Conservation (phyloP, 1,140 invertebrate genomes). For the Drosophila lacteicornis region DNA sequence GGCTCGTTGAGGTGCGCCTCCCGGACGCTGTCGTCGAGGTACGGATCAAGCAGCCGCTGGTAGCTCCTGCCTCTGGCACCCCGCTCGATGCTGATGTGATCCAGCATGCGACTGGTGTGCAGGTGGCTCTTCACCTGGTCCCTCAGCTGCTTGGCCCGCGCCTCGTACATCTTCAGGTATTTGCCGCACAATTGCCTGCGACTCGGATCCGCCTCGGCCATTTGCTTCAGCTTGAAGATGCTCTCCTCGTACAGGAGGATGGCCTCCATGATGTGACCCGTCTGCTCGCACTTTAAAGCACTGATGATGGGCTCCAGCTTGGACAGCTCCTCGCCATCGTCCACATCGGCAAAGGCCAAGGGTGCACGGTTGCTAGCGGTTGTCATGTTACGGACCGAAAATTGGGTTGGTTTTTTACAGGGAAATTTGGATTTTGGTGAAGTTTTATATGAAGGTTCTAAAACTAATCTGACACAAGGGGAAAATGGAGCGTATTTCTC, state of each 20-base stretch:
- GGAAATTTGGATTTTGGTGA: conserved; percentile 11
- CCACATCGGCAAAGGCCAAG: conserved; percentile 15
- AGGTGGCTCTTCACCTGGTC: conserved; percentile 72
- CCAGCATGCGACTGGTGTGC: conserved; percentile 60
- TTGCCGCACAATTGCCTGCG: conserved; percentile 54
- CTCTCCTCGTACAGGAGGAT: conserved; percentile 73
- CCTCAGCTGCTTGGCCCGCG: conserved; percentile 55
- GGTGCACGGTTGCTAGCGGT: conserved; percentile 4
- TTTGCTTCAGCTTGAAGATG: conserved; percentile 60
- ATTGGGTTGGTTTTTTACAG: not conserved
- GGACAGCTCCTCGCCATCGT: conserved; percentile 50
- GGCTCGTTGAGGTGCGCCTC: conserved; percentile 76
- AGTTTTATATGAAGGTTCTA: conserved; percentile 3
- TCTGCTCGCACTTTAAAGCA: conserved; percentile 68
- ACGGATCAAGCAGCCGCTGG: conserved; percentile 68
- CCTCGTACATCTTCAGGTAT: conserved; percentile 64
- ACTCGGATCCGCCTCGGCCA: conserved; percentile 48
- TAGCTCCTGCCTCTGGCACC: conserved; percentile 68
- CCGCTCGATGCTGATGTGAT: conserved; percentile 61
- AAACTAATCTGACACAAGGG: not conserved
- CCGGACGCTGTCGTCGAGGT: conserved; percentile 64
- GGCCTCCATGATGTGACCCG: conserved; percentile 74
- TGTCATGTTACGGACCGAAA: conserved; percentile 44
- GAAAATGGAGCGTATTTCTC: not conserved
- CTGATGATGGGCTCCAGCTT: conserved; percentile 55